Conservation (phyloP, 2,113 vertebrate species). For the Pluvialis apricaria region DNA sequence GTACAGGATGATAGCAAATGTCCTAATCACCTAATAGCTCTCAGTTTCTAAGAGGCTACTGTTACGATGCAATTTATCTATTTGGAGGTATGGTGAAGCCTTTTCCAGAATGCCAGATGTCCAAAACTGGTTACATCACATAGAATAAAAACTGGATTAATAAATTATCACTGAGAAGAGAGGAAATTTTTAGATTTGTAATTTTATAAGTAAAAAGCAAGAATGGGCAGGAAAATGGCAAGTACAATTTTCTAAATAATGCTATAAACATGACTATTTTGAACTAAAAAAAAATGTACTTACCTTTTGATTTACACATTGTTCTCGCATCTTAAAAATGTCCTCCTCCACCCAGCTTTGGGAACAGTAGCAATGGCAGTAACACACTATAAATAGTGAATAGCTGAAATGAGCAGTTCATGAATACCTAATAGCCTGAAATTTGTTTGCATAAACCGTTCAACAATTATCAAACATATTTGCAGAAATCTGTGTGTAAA, state of each 20-base stretch:
- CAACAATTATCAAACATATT: neutral
- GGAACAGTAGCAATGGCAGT: neutral
- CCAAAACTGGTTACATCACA: neutral
- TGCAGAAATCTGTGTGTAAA: slow-evolving; percentile 18
- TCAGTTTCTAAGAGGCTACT: neutral
- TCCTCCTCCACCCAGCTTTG: neutral
- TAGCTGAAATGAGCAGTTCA: slow-evolving; percentile 17
- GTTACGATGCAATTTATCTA: neutral
- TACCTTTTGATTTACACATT: neutral
- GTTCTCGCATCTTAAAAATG: neutral
- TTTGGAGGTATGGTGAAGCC: neutral
- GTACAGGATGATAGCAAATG: neutral
- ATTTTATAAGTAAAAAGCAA: neutral
- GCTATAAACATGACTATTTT: neutral
- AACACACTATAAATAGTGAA: neutral
- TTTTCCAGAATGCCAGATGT: neutral
- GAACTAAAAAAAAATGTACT: neutral
- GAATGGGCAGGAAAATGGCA: neutral
- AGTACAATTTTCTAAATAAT: neutral
- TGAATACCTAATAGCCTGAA: neutral
- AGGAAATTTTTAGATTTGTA: neutral
- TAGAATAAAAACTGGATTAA: neutral
- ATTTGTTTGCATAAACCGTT: neutral
- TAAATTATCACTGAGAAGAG: neutral
- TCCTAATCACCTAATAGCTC: neutral